Evolutionary conservation across 1,140 invertebrate species (phyloP).

Genomic region (Antheraea pernyi): DNA sequence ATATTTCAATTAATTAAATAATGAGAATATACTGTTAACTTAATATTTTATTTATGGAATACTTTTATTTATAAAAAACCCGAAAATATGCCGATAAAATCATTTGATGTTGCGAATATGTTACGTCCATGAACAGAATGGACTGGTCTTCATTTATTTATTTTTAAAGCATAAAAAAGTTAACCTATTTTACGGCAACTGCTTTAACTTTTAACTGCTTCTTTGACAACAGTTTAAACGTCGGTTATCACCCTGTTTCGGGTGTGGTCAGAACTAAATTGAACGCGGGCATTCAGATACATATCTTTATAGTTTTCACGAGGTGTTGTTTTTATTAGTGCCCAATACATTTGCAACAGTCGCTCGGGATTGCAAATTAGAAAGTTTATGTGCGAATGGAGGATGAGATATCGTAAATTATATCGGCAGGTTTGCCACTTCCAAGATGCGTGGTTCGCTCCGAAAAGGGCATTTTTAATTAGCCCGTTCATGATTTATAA

Average conservation of each 20-base stretch:
- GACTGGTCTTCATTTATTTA: conserved; percentile 12
- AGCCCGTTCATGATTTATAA: conserved; percentile 62
- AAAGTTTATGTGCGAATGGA: conserved; percentile 67
- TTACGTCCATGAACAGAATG: not conserved
- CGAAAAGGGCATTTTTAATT: conserved; percentile 66
- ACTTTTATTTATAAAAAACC: too few species aligned
- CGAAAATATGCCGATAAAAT: too few species aligned
- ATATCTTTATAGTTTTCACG: conserved; percentile 70
- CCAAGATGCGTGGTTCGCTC: conserved; percentile 34
- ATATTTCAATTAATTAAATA: too few species aligned
- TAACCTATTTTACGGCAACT: conserved; percentile 65
- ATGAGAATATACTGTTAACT: too few species aligned
- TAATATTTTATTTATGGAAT: too few species aligned
- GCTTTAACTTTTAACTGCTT: conserved; percentile 64
- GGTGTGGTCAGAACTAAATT: conserved; percentile 65
- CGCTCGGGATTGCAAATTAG: conserved; percentile 60
- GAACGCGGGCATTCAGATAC: conserved; percentile 62
- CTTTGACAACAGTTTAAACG: conserved; percentile 63
- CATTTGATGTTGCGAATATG: too few species aligned
- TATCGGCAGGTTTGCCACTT: conserved; percentile 51
- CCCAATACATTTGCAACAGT: conserved; percentile 49
- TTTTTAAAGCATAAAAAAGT: conserved; percentile 41
- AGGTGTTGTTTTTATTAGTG: conserved; percentile 68
- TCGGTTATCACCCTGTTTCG: conserved; percentile 44
- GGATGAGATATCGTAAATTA: conserved; percentile 69